Evolutionary conservation across 2,113 vertebrate species (phyloP).

Genomic region (Tetrao urogallus): DNA sequence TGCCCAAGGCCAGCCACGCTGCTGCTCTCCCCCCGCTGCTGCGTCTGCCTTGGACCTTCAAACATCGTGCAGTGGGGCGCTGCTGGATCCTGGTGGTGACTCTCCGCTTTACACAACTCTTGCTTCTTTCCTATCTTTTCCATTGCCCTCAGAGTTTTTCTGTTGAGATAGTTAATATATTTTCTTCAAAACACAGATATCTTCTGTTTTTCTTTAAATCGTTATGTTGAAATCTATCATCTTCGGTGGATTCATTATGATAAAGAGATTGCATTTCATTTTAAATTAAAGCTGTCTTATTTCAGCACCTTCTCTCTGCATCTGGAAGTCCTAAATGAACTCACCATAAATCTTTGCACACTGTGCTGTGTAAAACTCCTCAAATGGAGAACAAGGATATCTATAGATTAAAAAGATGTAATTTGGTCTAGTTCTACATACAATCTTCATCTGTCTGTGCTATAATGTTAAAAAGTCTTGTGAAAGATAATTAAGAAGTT

Average conservation of each 20-base stretch:
- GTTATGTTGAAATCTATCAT: neutral
- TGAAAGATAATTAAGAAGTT: neutral
- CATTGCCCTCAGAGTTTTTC: neutral
- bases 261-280: neutral
- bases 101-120: no score
- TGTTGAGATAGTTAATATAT: neutral
- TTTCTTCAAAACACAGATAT: neutral
- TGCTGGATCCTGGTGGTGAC: no score
- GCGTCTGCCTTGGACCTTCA: no score
- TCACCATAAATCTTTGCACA: neutral
- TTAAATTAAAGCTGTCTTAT: neutral
- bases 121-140: no score
- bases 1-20: no score
- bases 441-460: fast-evolving
- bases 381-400: neutral
- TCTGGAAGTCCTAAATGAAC: neutral
- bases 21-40: no score
- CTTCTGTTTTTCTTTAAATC: neutral
- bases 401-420: neutral
- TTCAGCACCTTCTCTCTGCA: neutral
- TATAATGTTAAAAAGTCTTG: neutral
- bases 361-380: neutral
- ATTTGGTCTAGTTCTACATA: neutral
- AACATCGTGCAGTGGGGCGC: no score
- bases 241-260: neutral